A percentile compares a stretch with the other conserved stretches of the same genome.
Conservation (phyloP, 1,140 invertebrate genomes). For the silkworm (Bombyx mori) region ASM3026992v2 NC_085115.1:10739001-10739500, state of each 20-base stretch:
- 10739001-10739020: too few species aligned
- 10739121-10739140: too few species aligned
- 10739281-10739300: constrained; percentile 9
- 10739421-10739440: constrained; percentile 30
- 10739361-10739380: constrained; percentile 35
- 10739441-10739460: constrained; percentile 41
- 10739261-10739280: constrained; percentile 3
- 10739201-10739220: too few species aligned
- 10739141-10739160: too few species aligned
- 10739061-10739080: too few species aligned
- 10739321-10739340: constrained; percentile 27
- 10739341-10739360: constrained; percentile 19
- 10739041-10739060: too few species aligned
- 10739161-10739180: too few species aligned
- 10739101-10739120: too few species aligned
- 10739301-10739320: constrained; percentile 30
- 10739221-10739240: too few species aligned
- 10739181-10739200: too few species aligned
- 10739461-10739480: constrained; percentile 39
- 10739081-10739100: too few species aligned
- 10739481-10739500: constrained; percentile 32
- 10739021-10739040: too few species aligned
- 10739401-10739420: constrained; percentile 30
- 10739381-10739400: constrained; percentile 21
- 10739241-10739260: background rate